Conservation (phyloP, 1,140 invertebrate genomes). For the Coptotermes formosanus region DNA sequence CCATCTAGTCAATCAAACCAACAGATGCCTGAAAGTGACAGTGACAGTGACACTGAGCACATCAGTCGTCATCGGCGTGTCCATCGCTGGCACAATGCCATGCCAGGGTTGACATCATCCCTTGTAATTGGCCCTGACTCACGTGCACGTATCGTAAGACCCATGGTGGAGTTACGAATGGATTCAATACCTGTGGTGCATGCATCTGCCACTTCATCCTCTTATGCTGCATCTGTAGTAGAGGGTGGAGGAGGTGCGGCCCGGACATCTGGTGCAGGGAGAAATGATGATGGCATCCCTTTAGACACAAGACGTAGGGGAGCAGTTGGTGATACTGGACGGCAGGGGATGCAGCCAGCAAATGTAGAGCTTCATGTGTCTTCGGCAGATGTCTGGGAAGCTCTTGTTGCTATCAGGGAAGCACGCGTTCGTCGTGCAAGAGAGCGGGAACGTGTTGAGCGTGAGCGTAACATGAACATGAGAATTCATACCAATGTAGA, state of each 20-base stretch:
- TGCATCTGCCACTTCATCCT: not conserved
- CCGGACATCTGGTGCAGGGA: not conserved
- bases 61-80: not conserved
- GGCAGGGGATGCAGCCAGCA: slow-evolving; percentile 32
- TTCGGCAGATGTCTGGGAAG: slow-evolving; percentile 64
- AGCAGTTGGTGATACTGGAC: slow-evolving; percentile 18
- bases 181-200: not conserved
- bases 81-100: not conserved
- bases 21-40: slow-evolving; percentile 13
- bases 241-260: slow-evolving; percentile 19
- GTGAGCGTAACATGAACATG: not conserved
- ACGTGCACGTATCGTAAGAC: not conserved
- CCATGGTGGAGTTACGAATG: slow-evolving; percentile 22
- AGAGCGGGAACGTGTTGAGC: slow-evolving; percentile 39
- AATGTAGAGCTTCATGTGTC: slow-evolving; percentile 50
- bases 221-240: not conserved
- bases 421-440: slow-evolving; percentile 58
- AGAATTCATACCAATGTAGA: not conserved
- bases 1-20: not conserved
- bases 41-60: slow-evolving; percentile 21
- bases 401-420: slow-evolving; percentile 62
- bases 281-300: not conserved
- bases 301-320: not conserved
- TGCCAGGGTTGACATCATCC: not conserved
- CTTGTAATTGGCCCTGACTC: slow-evolving; percentile 10